phyloP scores from a whole-genome alignment of 2,113 vertebrate species.

The Percopsis transmontana region DNA sequence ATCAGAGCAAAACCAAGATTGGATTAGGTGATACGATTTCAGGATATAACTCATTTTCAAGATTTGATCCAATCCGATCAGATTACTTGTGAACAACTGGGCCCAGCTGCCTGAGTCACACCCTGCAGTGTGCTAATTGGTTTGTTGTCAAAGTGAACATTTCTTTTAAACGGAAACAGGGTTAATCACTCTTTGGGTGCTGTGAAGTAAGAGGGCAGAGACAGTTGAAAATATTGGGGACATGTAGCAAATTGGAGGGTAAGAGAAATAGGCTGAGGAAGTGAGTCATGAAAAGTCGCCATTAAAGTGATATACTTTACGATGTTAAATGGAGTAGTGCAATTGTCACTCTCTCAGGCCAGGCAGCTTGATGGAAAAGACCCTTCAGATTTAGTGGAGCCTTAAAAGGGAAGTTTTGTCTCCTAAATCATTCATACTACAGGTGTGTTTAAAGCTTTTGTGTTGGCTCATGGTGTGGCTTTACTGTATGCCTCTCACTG shows the following conservation, averaged over 20 bases:
- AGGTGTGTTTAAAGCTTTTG: slow-evolving; percentile 49
- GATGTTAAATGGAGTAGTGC: slow-evolving; percentile 49
- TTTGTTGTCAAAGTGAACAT: slow-evolving; percentile 9
- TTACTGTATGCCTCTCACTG: slow-evolving; percentile 41
- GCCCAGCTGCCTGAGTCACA: too few relatives aligned
- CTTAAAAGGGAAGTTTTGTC: slow-evolving; percentile 53
- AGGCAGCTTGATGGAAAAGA: slow-evolving; percentile 53
- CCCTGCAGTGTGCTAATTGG: slow-evolving; percentile 11
- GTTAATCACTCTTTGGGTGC: neutral
- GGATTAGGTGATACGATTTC: too few relatives aligned
- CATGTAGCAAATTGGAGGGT: neutral
- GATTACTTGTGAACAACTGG: too few relatives aligned
- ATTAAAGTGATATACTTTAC: slow-evolving; percentile 49
- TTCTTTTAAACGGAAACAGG: slow-evolving; percentile 3
- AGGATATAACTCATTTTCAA: too few relatives aligned
- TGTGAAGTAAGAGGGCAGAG: neutral
- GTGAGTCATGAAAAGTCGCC: slow-evolving; percentile 43
- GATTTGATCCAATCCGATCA: too few relatives aligned
- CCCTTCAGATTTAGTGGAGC: slow-evolving; percentile 52
- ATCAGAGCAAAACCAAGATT: too few relatives aligned
- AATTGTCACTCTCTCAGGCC: slow-evolving; percentile 44
- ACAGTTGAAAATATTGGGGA: neutral
- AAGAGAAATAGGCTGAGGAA: slow-evolving; percentile 26
- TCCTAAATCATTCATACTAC: slow-evolving; percentile 52
- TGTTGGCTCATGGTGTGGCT: slow-evolving; percentile 28